These are phyloP conservation scores for Drosophila pectinifera DNA, from an alignment of 1,140 invertebrate species.

Conservation along the genomic window DNA sequence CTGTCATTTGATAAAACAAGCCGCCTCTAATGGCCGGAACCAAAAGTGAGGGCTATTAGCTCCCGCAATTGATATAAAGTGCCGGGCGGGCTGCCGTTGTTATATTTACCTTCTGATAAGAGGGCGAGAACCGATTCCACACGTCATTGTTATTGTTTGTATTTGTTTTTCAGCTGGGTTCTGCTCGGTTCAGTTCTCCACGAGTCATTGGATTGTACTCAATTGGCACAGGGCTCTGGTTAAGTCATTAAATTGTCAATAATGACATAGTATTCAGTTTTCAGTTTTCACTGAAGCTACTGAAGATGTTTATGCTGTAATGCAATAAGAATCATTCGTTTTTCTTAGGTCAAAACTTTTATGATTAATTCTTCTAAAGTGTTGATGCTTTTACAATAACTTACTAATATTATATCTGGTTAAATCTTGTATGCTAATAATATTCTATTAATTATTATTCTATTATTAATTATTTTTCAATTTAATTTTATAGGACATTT, in stretches of 20 bases:
- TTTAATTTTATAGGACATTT: no score
- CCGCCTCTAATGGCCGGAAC: constrained; percentile 30
- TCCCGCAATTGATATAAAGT: constrained; percentile 40
- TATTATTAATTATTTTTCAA: no score
- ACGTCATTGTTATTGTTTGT: constrained; percentile 58
- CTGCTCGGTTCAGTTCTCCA: constrained; percentile 2
- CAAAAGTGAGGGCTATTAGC: constrained; percentile 34
- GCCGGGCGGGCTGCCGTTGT: constrained; percentile 9
- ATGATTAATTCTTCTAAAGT: no score
- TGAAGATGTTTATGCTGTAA: not conserved
- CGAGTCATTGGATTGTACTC: not conserved
- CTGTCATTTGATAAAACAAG: constrained; percentile 50
- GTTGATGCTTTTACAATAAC: not conserved
- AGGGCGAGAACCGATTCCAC: constrained; percentile 5
- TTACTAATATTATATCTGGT: no score
- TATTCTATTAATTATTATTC: no score
- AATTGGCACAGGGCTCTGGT: not conserved
- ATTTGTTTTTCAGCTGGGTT: constrained; percentile 8
- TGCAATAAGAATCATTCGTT: no score
- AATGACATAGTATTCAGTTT: not conserved
- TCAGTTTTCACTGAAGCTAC: not conserved
- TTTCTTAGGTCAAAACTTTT: no score
- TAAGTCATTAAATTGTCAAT: constrained; percentile 3
- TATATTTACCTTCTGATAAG: constrained; percentile 55
- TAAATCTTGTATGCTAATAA: no score